phyloP scores from a whole-genome alignment of 2,888 invertebrate species.

The Schizaphis graminum region DNA sequence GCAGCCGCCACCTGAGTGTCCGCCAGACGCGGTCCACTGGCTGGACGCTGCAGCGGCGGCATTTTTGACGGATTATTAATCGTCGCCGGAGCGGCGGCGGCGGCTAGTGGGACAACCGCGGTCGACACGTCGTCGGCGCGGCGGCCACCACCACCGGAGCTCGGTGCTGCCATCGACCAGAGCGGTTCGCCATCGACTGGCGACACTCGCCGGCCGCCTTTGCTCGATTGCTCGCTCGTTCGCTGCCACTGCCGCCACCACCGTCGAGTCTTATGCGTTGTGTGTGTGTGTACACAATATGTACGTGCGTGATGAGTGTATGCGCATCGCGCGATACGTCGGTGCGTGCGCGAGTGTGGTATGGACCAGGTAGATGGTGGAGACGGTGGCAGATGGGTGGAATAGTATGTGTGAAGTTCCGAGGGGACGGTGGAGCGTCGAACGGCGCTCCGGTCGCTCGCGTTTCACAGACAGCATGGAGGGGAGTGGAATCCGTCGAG shows the following conservation, averaged over 20 bases:
- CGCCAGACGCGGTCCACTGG: conserved; percentile 26
- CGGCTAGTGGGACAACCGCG: conserved; percentile 65
- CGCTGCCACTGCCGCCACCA: conserved; percentile 68
- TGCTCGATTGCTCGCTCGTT: conserved; percentile 67
- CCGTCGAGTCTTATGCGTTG: conserved; percentile 69
- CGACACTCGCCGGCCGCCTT: conserved; percentile 67
- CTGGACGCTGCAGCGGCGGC: conserved; percentile 36
- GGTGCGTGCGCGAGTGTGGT: conserved; percentile 24
- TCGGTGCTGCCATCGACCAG: conserved; percentile 64
- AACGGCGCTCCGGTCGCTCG: conserved; percentile 26
- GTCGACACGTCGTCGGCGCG: conserved; percentile 46
- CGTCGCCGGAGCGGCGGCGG: conserved; percentile 21
- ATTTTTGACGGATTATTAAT: conserved; percentile 24
- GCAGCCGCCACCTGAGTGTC: conserved; percentile 63
- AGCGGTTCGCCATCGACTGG: conserved; percentile 64
- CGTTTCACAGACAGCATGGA: background rate
- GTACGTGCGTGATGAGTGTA: background rate
- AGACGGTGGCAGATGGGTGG: background rate
- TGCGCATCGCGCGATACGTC: background rate
- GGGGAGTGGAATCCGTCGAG: conserved; percentile 8
- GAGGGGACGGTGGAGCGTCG: background rate
- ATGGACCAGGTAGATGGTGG: conserved; percentile 53
- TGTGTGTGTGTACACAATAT: background rate
- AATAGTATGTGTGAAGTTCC: background rate
- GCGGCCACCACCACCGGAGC: conserved; percentile 59